Conservation (phyloP, 2,888 invertebrate species). For the Troides helena region DNA sequence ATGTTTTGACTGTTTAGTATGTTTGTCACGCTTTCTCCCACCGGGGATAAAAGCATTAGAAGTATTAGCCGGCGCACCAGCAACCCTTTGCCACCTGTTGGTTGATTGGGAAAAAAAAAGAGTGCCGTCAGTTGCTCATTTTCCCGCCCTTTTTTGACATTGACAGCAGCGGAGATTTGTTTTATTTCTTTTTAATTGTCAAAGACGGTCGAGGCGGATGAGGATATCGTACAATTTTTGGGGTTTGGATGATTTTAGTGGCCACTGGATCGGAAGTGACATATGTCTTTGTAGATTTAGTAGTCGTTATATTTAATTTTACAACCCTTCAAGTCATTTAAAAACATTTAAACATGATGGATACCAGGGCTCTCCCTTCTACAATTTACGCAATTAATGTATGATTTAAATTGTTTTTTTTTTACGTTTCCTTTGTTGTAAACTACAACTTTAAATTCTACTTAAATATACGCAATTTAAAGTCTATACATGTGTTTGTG, state of each 20-base stretch:
- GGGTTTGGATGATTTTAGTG: conserved; percentile 69
- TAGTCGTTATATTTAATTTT: conserved; percentile 74
- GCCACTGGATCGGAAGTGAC: conserved; percentile 71
- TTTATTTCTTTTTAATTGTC: conserved; percentile 80
- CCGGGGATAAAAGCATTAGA: conserved; percentile 54
- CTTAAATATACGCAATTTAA: no score
- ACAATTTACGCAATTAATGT: no score
- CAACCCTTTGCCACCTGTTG: conserved; percentile 71
- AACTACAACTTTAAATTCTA: no score
- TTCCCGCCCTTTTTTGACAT: conserved; percentile 58
- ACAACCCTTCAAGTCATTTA: conserved; percentile 39
- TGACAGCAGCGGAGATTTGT: conserved; percentile 70
- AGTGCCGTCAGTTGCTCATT: conserved; percentile 67
- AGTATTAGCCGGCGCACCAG: conserved; percentile 56
- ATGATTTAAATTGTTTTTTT: no score
- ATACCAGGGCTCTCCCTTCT: not conserved
- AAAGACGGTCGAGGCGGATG: conserved; percentile 50
- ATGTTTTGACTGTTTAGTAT: conserved; percentile 62
- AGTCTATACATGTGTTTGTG: no score
- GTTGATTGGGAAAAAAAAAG: conserved; percentile 35
- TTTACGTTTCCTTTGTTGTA: no score
- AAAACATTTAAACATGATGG: not conserved
- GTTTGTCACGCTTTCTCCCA: conserved; percentile 76
- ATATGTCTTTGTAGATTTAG: conserved; percentile 62
- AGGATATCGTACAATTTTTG: conserved; percentile 49